Evolutionary conservation across 2,113 vertebrate genomes (phyloP), one percentile per base, ranked within the genome.

Genomic region (Megalops atlanticus): DNA sequence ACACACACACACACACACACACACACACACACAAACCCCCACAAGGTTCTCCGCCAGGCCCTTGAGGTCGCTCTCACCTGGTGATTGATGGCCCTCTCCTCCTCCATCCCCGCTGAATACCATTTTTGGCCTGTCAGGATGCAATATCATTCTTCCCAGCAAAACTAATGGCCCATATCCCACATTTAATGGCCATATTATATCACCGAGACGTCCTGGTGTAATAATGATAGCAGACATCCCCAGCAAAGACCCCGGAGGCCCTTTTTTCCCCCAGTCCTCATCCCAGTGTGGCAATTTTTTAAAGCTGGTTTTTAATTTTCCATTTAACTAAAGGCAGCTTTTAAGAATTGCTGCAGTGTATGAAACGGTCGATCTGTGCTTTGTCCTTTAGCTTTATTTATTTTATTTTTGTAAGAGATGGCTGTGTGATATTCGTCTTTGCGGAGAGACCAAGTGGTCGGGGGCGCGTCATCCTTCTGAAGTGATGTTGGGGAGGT

Each of bases 81-180:
- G 86, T 84, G 81, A 85, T 83, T 85, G 88, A 92, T 89, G 88
- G 89, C 89, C 88, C 86, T 86, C 73, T 76, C 78, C 69, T 75
- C 83, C 79, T 68, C 81, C 54, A 85, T 83, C 86, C 87, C 85
- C 84, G 80, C 79, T 18, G 78, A 84, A 86, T 81, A 79, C 89
- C 84, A 84, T 93, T 92, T 92, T 87, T 87, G 87, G 84, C 80
- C 88, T 86, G 86, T 91, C 89, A 89, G 79, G 79, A 83, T 76
- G 49, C 72, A 69, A 74, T 68, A 86, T 90, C 87, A 85, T 79
- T 89, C 80, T 41, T 82, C 84, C 84, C 87, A 80, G 80, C 82
- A 84, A 86, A 92, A 90, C 87, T 89, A 92, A 92, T 91, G 90
- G 85, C 86, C 88, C 88, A 82, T 84, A 87, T 84, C 84, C 69